These are phyloP conservation scores for Colossoma macropomum DNA, from an alignment of 2,113 vertebrate genomes.

Conservation along the genomic window DNA sequence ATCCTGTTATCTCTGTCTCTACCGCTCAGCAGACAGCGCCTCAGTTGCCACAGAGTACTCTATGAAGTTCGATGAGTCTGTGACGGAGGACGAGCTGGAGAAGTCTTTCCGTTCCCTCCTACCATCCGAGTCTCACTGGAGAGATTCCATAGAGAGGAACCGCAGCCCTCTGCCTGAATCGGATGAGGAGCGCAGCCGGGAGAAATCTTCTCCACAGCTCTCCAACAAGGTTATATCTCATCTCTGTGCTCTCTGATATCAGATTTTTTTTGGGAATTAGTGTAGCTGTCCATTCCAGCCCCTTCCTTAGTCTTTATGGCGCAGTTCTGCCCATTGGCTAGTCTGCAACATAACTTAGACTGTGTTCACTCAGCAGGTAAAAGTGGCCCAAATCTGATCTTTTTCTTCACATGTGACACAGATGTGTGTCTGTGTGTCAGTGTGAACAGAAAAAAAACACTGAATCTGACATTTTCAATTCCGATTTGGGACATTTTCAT, in stretches of 20 bases:
- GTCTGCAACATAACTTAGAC: too few species aligned
- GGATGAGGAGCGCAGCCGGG: constrained; percentile 85
- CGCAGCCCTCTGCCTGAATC: constrained; percentile 83
- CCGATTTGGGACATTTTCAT: too few species aligned
- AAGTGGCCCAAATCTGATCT: too few species aligned
- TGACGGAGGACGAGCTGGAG: constrained; percentile 95
- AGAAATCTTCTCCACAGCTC: constrained; percentile 57
- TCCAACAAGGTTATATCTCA: constrained; percentile 20
- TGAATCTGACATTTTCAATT: too few species aligned
- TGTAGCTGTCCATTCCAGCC: not conserved
- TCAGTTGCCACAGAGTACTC: constrained; percentile 92
- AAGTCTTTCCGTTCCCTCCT: constrained; percentile 92
- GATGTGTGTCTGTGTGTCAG: too few species aligned
- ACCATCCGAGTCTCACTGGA: constrained; percentile 93
- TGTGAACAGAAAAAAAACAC: too few species aligned
- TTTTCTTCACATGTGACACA: too few species aligned
- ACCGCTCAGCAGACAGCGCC: constrained; percentile 76
- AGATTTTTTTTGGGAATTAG: not conserved
- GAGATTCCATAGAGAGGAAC: constrained; percentile 89
- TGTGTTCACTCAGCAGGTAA: too few species aligned
- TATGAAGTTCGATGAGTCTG: constrained; percentile 91
- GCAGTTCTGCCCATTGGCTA: too few species aligned
- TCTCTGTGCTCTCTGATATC: not conserved
- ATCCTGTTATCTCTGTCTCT: not conserved
- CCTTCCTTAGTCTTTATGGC: too few species aligned